Evolutionary conservation across 1,140 invertebrate genomes (phyloP), one percentile per base, ranked within the genome.

Genomic region (Reticulitermes speratus): DNA sequence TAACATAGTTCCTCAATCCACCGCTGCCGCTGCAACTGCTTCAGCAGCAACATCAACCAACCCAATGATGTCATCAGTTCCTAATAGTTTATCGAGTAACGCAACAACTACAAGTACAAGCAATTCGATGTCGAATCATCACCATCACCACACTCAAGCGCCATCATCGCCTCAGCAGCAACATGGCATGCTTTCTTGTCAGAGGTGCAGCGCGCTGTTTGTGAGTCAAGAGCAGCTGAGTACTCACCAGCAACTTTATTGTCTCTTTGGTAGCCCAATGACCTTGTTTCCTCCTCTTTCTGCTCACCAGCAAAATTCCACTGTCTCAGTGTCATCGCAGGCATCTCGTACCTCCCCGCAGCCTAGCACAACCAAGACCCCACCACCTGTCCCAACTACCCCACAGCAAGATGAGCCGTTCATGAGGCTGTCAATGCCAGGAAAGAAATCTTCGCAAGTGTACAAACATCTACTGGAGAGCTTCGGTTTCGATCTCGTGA

Each of bases 401-500:
- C 88, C 87, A n/a, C 84, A 86, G 25, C 87, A 86, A 86, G 87
- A 86, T n/a, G 86, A 87, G 6, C 30, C 83, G 6, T 44, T 83
- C 19, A 85, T 84, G 52, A 85, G 88, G 19, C 88, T 91, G 55
- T 86, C 90, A 12, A 88, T 90, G 84, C 94, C 94, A 86, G 93
- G 94, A 84, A 93, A 93, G 91, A 93, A 94, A 87, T 94, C 95
- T 75, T 97, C 96, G 44, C 96, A 97, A 90, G 96, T 97, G 92
- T 97, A 98, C 91, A 97, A 97, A 90, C 96, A 97, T 91, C 91
- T 98, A 32, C 91, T 98, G 45, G 97, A 98, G 91, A 97, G 96
- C 88, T 98, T 97, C 91, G 98, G 98, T 7, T 98, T 98, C 91
- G 97, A 98, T 90, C 94, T 98, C 87, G 97, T 98, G 9, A 98